These are phyloP conservation scores for Pandemis cinnamomeana DNA, from an alignment of 2,888 invertebrate genomes.

Conservation along the genomic window DNA sequence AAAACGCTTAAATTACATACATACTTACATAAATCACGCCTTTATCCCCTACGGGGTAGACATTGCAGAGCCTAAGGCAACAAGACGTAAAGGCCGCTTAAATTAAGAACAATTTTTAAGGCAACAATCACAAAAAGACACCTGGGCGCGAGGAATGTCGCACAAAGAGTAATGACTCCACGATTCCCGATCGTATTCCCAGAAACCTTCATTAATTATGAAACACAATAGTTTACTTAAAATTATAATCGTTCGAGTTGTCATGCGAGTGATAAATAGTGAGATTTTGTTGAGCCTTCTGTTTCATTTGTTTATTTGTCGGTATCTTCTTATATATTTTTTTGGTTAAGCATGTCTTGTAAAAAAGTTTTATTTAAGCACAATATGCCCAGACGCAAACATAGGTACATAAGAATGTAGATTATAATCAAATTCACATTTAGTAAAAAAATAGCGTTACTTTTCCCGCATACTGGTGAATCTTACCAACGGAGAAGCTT, in stretches of 20 bases:
- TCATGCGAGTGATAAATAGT: constrained; percentile 81
- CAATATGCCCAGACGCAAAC: too few relatives aligned
- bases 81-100: background rate
- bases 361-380: too few relatives aligned
- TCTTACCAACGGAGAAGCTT: too few relatives aligned
- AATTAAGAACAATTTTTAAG: constrained; percentile 37
- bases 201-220: constrained; percentile 85
- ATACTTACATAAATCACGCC: too few relatives aligned
- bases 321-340: constrained; percentile 7
- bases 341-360: background rate
- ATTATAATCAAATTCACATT: too few relatives aligned
- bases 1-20: too few relatives aligned
- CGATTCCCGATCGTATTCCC: constrained; percentile 82
- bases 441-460: too few relatives aligned
- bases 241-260: constrained; percentile 78
- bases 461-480: too few relatives aligned
- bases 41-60: background rate
- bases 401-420: too few relatives aligned
- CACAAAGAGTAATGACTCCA: constrained; percentile 84
- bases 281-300: constrained; percentile 57
- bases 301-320: constrained; percentile 57
- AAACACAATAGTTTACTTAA: constrained; percentile 82
- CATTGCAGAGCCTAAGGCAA: background rate
- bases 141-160: constrained; percentile 84
- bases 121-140: constrained; percentile 60